These are phyloP conservation scores for Orchesellides sinensis DNA, from an alignment of 2,888 invertebrate genomes.

Conservation along the genomic window DNA sequence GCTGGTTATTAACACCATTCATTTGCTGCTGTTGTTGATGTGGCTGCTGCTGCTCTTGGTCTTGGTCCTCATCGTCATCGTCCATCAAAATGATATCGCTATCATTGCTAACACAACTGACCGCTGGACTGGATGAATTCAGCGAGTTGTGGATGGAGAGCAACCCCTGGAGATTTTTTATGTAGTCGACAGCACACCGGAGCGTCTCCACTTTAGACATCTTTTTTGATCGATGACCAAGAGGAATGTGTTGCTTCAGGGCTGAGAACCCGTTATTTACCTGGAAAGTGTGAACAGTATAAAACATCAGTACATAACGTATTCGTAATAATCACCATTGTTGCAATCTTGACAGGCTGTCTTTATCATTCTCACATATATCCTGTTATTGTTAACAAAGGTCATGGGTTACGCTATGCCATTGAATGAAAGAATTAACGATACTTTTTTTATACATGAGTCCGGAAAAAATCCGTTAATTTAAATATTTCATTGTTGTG, in stretches of 20 bases:
- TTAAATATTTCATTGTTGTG: background rate
- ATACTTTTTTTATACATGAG: background rate
- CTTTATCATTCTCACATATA: background rate
- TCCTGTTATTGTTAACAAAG: slow-evolving; percentile 46
- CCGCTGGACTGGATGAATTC: slow-evolving; percentile 48
- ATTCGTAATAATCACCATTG: background rate
- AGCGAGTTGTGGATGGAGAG: slow-evolving; percentile 79
- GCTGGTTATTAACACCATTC: slow-evolving; percentile 61
- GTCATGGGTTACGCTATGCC: slow-evolving; percentile 47
- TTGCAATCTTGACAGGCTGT: background rate
- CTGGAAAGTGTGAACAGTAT: slow-evolving; percentile 78
- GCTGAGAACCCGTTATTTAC: slow-evolving; percentile 97
- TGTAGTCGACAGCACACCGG: slow-evolving; percentile 92
- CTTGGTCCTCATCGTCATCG: slow-evolving; percentile 33
- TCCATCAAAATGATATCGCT: slow-evolving; percentile 51
- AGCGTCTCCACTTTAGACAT: slow-evolving; percentile 94
- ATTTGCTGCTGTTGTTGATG: slow-evolving; percentile 54
- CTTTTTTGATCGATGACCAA: slow-evolving; percentile 83
- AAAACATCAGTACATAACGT: slow-evolving; percentile 19
- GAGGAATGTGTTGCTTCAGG: slow-evolving; percentile 91
- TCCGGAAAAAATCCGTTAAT: slow-evolving; percentile 14
- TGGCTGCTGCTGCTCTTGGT: slow-evolving; percentile 15
- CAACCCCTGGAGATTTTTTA: slow-evolving; percentile 88
- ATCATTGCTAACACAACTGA: slow-evolving; percentile 38
- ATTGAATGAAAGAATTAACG: slow-evolving; percentile 8